Percentiles rank a stretch among this genome's conserved stretches.
Evolutionary conservation across 2,888 invertebrate species (phyloP).

Genomic region (Meiosimyza platycephala): DNA sequence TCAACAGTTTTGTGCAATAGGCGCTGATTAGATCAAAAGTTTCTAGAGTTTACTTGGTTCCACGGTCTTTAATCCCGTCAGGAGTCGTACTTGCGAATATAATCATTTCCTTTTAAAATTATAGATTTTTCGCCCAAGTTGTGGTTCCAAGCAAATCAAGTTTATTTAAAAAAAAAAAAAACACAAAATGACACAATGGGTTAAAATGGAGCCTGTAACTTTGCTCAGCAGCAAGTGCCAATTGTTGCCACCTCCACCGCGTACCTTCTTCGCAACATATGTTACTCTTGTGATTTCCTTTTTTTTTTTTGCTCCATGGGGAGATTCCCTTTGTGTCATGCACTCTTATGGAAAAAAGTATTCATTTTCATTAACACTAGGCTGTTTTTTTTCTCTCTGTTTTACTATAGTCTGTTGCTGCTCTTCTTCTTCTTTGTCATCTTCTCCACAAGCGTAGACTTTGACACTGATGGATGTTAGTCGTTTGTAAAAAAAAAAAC

Average conservation of each 20-base stretch:
- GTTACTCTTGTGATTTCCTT: neutral
- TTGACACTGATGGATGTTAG: slow-evolving; percentile 65
- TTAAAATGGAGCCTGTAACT: too few relatives aligned
- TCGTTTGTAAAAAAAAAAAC: slow-evolving; percentile 62
- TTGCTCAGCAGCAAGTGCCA: neutral
- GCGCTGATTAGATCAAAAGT: too few relatives aligned
- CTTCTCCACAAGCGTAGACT: slow-evolving; percentile 30
- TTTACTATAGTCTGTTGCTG: slow-evolving; percentile 7
- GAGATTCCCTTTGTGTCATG: slow-evolving; percentile 14
- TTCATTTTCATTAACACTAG: slow-evolving; percentile 25
- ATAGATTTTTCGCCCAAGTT: too few relatives aligned
- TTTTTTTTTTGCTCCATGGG: neutral
- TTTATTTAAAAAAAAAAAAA: too few relatives aligned
- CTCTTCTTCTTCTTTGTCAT: slow-evolving; percentile 8
- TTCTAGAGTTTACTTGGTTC: too few relatives aligned
- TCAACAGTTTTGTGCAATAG: too few relatives aligned
- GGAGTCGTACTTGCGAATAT: too few relatives aligned
- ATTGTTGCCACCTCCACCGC: neutral
- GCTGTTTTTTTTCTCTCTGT: neutral
- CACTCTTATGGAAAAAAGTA: neutral
- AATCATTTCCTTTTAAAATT: too few relatives aligned
- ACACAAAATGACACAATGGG: neutral
- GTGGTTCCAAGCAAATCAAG: too few relatives aligned
- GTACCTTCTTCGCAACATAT: neutral
- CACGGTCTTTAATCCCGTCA: too few relatives aligned